Base-by-base conservation (phyloP, 1,140 invertebrate species). In the Sitophilus oryzae region DNA sequence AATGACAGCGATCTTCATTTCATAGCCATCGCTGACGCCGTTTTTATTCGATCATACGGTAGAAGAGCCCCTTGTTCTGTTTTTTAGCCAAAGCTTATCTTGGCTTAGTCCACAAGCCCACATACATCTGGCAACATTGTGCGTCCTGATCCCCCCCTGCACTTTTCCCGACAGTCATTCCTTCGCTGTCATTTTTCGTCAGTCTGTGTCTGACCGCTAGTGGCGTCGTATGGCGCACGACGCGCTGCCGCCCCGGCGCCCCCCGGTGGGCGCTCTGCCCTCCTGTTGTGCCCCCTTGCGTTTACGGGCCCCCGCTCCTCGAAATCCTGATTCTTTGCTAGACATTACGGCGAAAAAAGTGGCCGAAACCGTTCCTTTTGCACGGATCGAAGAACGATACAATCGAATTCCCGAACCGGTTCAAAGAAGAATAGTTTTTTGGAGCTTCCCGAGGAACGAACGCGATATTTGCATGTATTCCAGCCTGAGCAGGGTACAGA, bases 401-500 rank as follows among this genome's bases (percentile, higher is more conserved):
- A 85, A 88, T 66, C 80, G 88, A 60, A 90, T 92, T 69, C 89
- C 89, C 35, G 89, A 91, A 73, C 88, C 88, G 54, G 89, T 92
- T 65, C 89, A 91, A 72, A 79, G 86, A 53, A 79, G 87, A 68
- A 87, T 91, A 68, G 88, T 92, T 66, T 91, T 83, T 76, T 91
- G 88, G 87, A 89, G 88, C 48, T 91, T 91, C 73, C 89, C 89
- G 55, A 74, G 89, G 61, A 85, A 90, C 73, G 88, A 91, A 73
- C 76, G 83, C 64, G 88, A 91, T 75, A 91, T 91, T 70, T 88
- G 85, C 71, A 91, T 91, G 86, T 91, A 92, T 74, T 89, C 86
- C 50, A 90, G 87, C 59, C 79, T 90, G 71, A 81, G 85, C 69
- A 77, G 79, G 53, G 76, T 72, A 50, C 66, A 66, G 42, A 65